These are phyloP conservation scores for Myxocyprinus asiaticus DNA, from an alignment of 2,113 vertebrate genomes.

Conservation along the genomic window DNA sequence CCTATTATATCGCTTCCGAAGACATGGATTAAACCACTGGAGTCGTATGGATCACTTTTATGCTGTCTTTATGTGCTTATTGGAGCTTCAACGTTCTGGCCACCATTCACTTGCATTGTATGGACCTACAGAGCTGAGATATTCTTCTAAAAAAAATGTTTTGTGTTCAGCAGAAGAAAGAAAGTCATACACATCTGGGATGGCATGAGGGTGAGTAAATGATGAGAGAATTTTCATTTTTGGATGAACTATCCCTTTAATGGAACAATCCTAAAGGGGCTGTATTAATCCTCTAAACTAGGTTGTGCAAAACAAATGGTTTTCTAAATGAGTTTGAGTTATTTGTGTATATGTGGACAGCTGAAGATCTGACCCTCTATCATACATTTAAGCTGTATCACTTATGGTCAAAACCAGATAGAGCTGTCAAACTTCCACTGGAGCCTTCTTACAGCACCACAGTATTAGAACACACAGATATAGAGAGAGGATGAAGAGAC, in stretches of 20 bases:
- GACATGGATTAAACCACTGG: too few species aligned
- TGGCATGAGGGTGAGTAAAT: too few species aligned
- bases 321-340: background rate
- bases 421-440: background rate
- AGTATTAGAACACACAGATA: conserved; percentile 10
- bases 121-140: too few species aligned
- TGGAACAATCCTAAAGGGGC: background rate
- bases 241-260: background rate
- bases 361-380: conserved; percentile 20
- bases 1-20: too few species aligned
- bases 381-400: conserved; percentile 28
- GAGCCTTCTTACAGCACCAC: background rate
- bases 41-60: too few species aligned
- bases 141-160: too few species aligned
- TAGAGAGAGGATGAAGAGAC: conserved; percentile 20
- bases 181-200: too few species aligned
- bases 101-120: too few species aligned
- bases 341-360: background rate
- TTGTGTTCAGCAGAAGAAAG: too few species aligned
- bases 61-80: too few species aligned
- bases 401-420: conserved; percentile 33
- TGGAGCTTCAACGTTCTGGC: too few species aligned
- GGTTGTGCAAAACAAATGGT: background rate
- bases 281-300: background rate
- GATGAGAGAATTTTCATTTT: too few species aligned